Percentiles rank a stretch among this genome's conserved stretches.
Evolutionary conservation across 2,888 invertebrate genomes (phyloP).

Genomic region (Pseudanteris insignis): DNA sequence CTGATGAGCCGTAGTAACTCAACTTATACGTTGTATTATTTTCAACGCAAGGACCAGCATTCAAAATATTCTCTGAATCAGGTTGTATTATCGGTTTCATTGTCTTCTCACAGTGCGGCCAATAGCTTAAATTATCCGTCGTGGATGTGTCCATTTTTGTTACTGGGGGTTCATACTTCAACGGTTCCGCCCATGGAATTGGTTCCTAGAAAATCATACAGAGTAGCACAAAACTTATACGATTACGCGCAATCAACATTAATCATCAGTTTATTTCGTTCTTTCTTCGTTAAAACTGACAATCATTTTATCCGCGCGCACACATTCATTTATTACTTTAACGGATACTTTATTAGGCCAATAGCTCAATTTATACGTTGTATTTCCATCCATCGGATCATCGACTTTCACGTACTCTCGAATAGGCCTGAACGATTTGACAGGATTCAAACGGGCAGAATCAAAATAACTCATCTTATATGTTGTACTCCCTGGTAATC

Average conservation of each 20-base stretch:
- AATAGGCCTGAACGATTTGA: conserved; percentile 67
- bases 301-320: too few species aligned
- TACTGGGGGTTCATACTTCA: conserved; percentile 51
- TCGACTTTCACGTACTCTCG: conserved; percentile 68
- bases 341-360: conserved; percentile 52
- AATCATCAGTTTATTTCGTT: too few species aligned
- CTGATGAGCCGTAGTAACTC: conserved; percentile 58
- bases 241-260: not conserved
- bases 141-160: conserved; percentile 55
- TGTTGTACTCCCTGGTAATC: conserved; percentile 70
- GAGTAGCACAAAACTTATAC: not conserved
- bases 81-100: conserved; percentile 47
- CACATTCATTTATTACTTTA: conserved; percentile 52
- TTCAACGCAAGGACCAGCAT: conserved; percentile 54
- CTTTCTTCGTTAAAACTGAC: too few species aligned
- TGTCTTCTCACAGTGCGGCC: conserved; percentile 54
- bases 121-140: conserved; percentile 61
- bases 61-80: conserved; percentile 54
- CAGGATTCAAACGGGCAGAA: conserved; percentile 67
- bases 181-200: conserved; percentile 49
- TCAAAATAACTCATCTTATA: conserved; percentile 73
- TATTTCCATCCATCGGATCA: conserved; percentile 59
- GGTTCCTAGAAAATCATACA: conserved; percentile 45
- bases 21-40: conserved; percentile 61
- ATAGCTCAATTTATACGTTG: conserved; percentile 62